Evolutionary conservation across 2,888 invertebrate genomes (phyloP).

Genomic region (Drosophila rubida): DNA sequence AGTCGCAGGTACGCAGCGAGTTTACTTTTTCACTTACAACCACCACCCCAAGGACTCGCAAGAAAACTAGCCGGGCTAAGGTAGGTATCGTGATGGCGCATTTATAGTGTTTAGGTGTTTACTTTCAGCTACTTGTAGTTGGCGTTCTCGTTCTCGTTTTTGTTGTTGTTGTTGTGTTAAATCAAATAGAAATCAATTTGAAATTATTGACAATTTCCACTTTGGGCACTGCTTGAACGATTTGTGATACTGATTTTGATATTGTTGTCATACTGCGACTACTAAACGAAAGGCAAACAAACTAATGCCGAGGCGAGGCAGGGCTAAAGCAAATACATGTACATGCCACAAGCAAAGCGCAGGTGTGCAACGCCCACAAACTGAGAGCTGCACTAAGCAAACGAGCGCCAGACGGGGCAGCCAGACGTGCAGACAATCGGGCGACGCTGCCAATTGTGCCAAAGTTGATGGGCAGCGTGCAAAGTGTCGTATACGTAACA

Average conservation of each 20-base stretch:
- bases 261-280: slow-evolving; percentile 62
- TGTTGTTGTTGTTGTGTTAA: slow-evolving; percentile 65
- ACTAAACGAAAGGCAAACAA: slow-evolving; percentile 68
- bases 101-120: slow-evolving; percentile 48
- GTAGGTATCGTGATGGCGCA: slow-evolving; percentile 36
- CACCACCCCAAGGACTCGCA: slow-evolving; percentile 4
- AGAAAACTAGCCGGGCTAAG: slow-evolving; percentile 28
- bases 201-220: slow-evolving; percentile 84
- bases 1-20: slow-evolving; percentile 26
- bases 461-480: slow-evolving; percentile 62
- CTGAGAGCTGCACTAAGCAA: slow-evolving; percentile 65
- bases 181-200: slow-evolving; percentile 83
- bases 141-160: slow-evolving; percentile 51
- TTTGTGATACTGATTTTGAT: slow-evolving; percentile 60
- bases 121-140: slow-evolving; percentile 24
- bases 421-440: slow-evolving; percentile 17
- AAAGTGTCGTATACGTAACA: slow-evolving; percentile 76
- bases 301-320: slow-evolving; percentile 54
- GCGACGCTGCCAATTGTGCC: slow-evolving; percentile 54
- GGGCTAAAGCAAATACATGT: slow-evolving; percentile 62
- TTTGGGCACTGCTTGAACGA: slow-evolving; percentile 77
- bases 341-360: slow-evolving; percentile 41
- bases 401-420: slow-evolving; percentile 28
- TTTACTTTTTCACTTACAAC: slow-evolving; percentile 62
- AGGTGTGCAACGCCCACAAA: slow-evolving; percentile 43